These are phyloP conservation scores for Rhodinocichla rosea DNA, from an alignment of 2,113 vertebrate species.

Conservation along the genomic window DNA sequence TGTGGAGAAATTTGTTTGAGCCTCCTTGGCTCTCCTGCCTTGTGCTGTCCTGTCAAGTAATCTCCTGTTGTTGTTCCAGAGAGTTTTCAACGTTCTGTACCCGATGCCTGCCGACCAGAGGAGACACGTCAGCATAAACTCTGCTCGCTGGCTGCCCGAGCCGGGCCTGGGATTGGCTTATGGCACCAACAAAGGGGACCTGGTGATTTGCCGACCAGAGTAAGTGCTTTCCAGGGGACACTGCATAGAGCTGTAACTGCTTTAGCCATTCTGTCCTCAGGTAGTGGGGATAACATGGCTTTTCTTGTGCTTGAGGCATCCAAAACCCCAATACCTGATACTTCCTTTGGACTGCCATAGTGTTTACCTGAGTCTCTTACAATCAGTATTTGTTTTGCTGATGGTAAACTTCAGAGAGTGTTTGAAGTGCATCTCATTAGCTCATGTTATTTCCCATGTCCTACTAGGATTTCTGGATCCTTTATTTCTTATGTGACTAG, in stretches of 20 bases:
- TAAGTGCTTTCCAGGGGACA: constrained; percentile 73
- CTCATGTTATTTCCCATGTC: neutral
- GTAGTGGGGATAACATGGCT: neutral
- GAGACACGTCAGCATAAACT: constrained; percentile 98
- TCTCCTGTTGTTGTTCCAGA: constrained; percentile 72
- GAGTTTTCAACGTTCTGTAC: constrained; percentile 98
- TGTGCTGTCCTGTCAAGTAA: neutral
- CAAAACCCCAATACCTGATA: neutral
- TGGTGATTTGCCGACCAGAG: constrained; percentile 98
- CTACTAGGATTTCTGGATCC: neutral
- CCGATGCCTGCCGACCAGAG: constrained; percentile 98
- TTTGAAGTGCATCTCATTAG: neutral
- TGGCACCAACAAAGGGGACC: constrained; percentile 97
- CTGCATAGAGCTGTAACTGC: neutral
- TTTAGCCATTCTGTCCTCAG: neutral
- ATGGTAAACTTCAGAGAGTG: neutral
- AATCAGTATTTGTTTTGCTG: neutral
- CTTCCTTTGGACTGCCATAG: neutral
- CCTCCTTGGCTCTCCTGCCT: neutral
- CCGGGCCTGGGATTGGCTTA: constrained; percentile 95
- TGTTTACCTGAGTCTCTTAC: neutral
- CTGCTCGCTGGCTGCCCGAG: constrained; percentile 96
- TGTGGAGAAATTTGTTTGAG: neutral
- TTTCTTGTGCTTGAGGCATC: neutral
- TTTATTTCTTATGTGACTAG: neutral